Percentiles rank a stretch among this genome's conserved stretches.
phyloP scores from a whole-genome alignment of 2,797 vertebrate species.

The Enteromius mattozi region DNA sequence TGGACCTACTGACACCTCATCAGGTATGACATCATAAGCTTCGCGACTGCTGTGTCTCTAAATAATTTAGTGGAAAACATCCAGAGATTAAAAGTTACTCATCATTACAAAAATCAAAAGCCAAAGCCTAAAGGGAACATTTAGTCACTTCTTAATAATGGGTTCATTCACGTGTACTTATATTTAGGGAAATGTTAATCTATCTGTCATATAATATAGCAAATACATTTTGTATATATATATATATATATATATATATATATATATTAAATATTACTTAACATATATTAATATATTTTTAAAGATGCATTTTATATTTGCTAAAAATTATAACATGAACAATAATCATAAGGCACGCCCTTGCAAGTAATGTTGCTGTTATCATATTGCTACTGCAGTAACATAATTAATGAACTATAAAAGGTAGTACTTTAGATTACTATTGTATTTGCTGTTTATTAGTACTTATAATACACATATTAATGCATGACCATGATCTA shows the following conservation, averaged over 20 bases:
- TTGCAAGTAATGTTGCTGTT: background rate
- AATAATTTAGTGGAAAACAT: background rate
- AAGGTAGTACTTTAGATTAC: background rate
- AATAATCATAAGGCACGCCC: background rate
- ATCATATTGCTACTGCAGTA: background rate
- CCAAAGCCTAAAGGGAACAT: background rate
- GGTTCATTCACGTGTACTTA: background rate
- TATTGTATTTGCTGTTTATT: background rate
- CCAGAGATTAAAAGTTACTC: background rate
- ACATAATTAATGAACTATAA: background rate
- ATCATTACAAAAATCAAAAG: background rate
- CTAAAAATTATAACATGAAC: background rate
- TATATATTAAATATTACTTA: background rate
- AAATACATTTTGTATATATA: background rate
- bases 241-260: background rate
- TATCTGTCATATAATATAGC: background rate
- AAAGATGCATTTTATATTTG: background rate
- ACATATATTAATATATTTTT: background rate
- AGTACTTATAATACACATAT: background rate
- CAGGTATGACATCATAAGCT: conserved; percentile 22
- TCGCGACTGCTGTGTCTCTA: background rate
- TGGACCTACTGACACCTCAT: conserved; percentile 28
- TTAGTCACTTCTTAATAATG: background rate
- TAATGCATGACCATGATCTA: background rate
- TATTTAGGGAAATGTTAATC: background rate